phyloP scores from a whole-genome alignment of 2,113 vertebrate species.

The Gymnocephalus cernua region DNA sequence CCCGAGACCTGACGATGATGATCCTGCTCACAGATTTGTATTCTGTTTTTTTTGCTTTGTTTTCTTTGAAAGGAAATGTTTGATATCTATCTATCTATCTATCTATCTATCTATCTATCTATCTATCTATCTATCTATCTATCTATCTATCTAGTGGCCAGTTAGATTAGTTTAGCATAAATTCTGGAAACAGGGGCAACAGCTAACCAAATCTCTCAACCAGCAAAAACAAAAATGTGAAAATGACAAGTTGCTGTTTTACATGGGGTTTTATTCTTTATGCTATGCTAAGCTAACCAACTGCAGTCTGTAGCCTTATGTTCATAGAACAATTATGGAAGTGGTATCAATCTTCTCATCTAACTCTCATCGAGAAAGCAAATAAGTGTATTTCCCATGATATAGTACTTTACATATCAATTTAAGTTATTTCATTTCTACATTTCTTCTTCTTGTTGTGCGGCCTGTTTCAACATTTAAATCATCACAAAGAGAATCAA shows the following conservation, averaged over 20 bases:
- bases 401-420: not conserved
- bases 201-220: not conserved
- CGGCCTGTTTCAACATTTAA: not conserved
- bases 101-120: no score
- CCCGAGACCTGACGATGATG: not conserved
- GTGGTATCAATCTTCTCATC: not conserved
- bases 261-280: not conserved
- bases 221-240: not conserved
- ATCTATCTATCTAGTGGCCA: not conserved
- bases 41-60: not conserved
- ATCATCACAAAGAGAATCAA: not conserved
- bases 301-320: not conserved
- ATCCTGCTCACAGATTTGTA: not conserved
- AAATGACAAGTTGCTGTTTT: not conserved
- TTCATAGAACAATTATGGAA: not conserved
- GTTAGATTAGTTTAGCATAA: not conserved
- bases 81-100: no score
- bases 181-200: not conserved
- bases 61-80: not conserved
- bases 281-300: not conserved
- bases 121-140: no score
- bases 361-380: not conserved
- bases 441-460: not conserved
- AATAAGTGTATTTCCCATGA: not conserved
- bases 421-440: not conserved